These are phyloP conservation scores for Bombus confusus DNA, from an alignment of 1,140 invertebrate genomes.

Conservation along the genomic window DNA sequence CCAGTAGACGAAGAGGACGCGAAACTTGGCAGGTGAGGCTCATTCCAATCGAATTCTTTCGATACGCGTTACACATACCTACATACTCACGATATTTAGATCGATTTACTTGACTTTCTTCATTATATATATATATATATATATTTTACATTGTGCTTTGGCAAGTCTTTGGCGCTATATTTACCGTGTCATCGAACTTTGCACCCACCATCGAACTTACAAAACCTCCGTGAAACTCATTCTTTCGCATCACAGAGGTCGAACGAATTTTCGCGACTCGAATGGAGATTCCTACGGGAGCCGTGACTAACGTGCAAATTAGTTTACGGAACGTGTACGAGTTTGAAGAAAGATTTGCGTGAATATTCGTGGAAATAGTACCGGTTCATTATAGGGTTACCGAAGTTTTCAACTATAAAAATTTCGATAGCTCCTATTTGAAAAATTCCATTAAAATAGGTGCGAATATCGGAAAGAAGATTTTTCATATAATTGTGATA, in stretches of 20 bases:
- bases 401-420: neutral
- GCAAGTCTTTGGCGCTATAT: conserved; percentile 80
- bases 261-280: conserved; percentile 13
- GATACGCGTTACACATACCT: conserved; percentile 20
- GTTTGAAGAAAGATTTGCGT: neutral
- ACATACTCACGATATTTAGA: conserved; percentile 52
- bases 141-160: conserved; percentile 79
- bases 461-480: neutral
- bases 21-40: conserved; percentile 89
- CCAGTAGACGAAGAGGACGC: conserved; percentile 89
- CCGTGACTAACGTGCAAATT: conserved; percentile 34
- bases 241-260: conserved; percentile 10
- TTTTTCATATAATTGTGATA: neutral
- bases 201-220: conserved; percentile 53
- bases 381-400: neutral
- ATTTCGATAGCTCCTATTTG: neutral
- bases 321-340: neutral
- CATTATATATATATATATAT: conserved; percentile 53
- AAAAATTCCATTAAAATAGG: neutral
- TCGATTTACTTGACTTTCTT: conserved; percentile 45
- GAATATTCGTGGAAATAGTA: neutral
- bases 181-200: conserved; percentile 76
- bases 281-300: neutral
- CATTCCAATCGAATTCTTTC: conserved; percentile 4
- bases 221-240: conserved; percentile 14